Evolutionary conservation across 2,888 invertebrate genomes (phyloP), one percentile per base, ranked within the genome.

Genomic region (Amiota minor): DNA sequence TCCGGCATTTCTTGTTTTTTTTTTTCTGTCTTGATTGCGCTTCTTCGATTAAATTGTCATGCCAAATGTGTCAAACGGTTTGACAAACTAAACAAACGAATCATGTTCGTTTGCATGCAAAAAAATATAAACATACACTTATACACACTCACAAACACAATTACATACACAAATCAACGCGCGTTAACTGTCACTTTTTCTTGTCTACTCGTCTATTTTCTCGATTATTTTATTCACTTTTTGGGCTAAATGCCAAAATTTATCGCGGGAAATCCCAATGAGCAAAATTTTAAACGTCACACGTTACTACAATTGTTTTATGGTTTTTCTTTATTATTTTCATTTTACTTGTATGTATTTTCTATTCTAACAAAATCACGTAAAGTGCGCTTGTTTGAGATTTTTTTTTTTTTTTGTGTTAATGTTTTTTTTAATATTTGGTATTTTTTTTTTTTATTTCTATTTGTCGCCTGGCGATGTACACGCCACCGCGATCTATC

Each of bases 221-320:
- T 73, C 74, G 69, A 73, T 75, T 75, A 76, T 74, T 71, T 73
- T 20, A 35, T 35, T 35, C 35, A 35, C 35, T 35, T 35, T 4
- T 76, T 81, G 77, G 86, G 85, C 78, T 69, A 72, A 75, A 77
- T 84, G 87, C 87, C 82, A 85, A 84, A 35, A 79, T 78, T 78
- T 75, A 77, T 75, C 79, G 84, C 85, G 89, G 89, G 88, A 89
- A 89, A 89, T 88, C 89, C 89, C 89, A 87, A 81, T 81, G 78
- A 80, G 47, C 68, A 68, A 71, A 65, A 50, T 71, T 50, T 71
- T 71, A 62, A 35, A 64, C 71, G 71, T 72, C 72, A 75, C 65
- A 70, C 23, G 45, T 77, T 23, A 64, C 46, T 55, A 50, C 65
- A 61, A 50, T 53, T 62, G 46, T 64, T 72, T 75, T 70, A 76